A percentile compares a stretch with the other conserved stretches of the same genome.
These are phyloP conservation scores for Drosophila burlai DNA, from an alignment of 1,140 invertebrate species.

Conservation along the genomic window DNA sequence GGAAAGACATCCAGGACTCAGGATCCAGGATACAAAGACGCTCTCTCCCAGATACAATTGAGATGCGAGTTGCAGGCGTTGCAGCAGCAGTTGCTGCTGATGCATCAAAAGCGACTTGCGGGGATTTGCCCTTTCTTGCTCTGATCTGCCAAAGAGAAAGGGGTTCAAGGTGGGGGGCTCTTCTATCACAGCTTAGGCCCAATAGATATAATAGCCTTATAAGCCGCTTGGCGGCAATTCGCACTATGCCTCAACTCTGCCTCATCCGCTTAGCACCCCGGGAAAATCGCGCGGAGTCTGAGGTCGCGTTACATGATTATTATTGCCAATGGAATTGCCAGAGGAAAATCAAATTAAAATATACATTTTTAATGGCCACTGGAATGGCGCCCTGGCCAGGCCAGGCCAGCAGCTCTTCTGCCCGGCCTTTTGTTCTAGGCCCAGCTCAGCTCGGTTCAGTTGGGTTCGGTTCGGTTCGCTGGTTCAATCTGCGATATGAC, in stretches of 20 bases:
- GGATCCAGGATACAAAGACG: constrained; percentile 51
- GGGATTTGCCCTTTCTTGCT: constrained; percentile 55
- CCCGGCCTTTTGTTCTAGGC: constrained; percentile 72
- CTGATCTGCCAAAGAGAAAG: constrained; percentile 11
- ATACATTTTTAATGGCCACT: constrained; percentile 80
- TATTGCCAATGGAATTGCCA: constrained; percentile 50
- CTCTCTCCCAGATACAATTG: constrained; percentile 50
- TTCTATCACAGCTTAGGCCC: constrained; percentile 67
- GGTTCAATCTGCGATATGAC: constrained; percentile 82
- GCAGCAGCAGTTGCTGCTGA: constrained; percentile 39
- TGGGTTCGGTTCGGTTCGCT: constrained; percentile 61
- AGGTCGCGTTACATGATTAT: constrained; percentile 70
- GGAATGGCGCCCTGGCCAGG: constrained; percentile 19
- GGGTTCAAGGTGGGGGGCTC: constrained; percentile 14
- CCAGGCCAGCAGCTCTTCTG: constrained; percentile 5
- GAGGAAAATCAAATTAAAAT: constrained; percentile 83
- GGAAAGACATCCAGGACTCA: constrained; percentile 30
- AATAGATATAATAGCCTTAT: constrained; percentile 68
- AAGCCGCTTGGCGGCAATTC: constrained; percentile 61
- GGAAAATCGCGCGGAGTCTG: constrained; percentile 36
- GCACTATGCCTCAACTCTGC: constrained; percentile 29
- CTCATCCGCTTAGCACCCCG: constrained; percentile 64
- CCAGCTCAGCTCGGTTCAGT: constrained; percentile 51
- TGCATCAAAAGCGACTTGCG: constrained; percentile 51
- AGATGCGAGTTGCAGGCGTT: constrained; percentile 43